Conservation (phyloP, 2,797 vertebrate genomes). For the Malacoctenus gilli region DNA sequence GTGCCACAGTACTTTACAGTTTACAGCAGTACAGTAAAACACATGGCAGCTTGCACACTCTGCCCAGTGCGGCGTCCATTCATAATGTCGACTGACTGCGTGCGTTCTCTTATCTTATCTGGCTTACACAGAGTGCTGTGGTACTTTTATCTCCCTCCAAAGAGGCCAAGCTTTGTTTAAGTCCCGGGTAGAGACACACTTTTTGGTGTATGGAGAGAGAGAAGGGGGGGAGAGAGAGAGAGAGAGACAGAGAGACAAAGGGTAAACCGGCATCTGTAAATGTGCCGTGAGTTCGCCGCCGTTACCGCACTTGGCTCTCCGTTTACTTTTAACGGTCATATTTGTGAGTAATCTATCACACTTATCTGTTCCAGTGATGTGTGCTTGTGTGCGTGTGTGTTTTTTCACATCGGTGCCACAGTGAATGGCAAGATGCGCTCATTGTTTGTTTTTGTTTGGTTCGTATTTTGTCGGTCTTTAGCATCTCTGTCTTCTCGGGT, state of each 20-base stretch:
- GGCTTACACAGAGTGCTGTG: conserved; percentile 59
- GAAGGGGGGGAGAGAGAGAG: no score
- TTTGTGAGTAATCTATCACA: conserved; percentile 22
- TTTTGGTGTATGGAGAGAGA: conserved; percentile 23
- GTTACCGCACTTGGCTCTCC: conserved; percentile 11
- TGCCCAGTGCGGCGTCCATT: conserved; percentile 53
- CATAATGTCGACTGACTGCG: conserved; percentile 51
- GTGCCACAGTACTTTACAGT: conserved; percentile 30
- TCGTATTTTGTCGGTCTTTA: conserved; percentile 73
- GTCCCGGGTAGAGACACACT: conserved; percentile 50
- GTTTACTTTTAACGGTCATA: conserved; percentile 23
- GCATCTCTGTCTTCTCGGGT: conserved; percentile 69
- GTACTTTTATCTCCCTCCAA: conserved; percentile 69
- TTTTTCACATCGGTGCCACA: conserved; percentile 29
- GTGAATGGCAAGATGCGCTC: conserved; percentile 65
- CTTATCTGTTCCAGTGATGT: conserved; percentile 28
- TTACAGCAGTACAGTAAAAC: conserved; percentile 46
- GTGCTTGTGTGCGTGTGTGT: conserved; percentile 17
- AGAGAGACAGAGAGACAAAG: no score
- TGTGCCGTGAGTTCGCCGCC: conserved; percentile 22
- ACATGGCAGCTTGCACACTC: conserved; percentile 28
- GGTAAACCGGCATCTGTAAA: conserved; percentile 27
- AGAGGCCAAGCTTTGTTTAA: conserved; percentile 49
- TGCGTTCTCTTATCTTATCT: conserved; percentile 72
- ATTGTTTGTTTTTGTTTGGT: conserved; percentile 75